These are phyloP conservation scores for Cercopithecus neglectus DNA, from an alignment of 2,797 vertebrate species.

Conservation along the genomic window DNA sequence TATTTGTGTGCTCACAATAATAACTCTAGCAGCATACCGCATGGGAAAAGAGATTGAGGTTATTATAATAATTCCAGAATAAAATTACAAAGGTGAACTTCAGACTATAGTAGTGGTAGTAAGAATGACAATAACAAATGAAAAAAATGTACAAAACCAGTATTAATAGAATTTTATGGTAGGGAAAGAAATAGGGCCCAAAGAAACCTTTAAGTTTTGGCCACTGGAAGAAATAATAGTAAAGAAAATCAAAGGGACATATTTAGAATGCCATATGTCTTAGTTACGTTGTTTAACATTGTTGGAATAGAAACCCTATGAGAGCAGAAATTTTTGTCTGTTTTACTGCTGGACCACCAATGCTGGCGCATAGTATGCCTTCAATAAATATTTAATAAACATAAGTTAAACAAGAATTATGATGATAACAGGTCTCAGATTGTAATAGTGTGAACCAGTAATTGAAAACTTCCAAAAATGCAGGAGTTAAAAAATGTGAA, in stretches of 20 bases:
- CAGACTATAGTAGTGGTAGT: not conserved
- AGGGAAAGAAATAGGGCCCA: not conserved
- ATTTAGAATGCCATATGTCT: not conserved
- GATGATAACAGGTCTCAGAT: not conserved
- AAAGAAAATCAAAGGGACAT: not conserved
- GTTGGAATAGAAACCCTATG: not conserved
- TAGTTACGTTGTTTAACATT: not conserved
- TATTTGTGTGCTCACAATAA: not conserved
- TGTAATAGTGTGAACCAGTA: not conserved
- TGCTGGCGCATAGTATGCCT: not conserved
- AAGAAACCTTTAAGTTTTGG: not conserved
- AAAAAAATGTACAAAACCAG: not conserved
- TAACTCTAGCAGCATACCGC: not conserved
- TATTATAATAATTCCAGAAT: not conserved
- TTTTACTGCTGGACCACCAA: not conserved
- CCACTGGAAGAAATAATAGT: not conserved
- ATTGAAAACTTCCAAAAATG: not conserved
- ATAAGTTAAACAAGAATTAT: not conserved
- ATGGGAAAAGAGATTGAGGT: not conserved
- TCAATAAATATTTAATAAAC: not conserved
- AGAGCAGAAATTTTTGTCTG: not conserved
- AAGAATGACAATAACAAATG: not conserved
- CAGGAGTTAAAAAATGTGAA: not conserved
- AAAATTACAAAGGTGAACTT: not conserved
- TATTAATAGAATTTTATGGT: not conserved